Conservation (phyloP, 1,140 invertebrate genomes). For the Bombus waltoni region DNA sequence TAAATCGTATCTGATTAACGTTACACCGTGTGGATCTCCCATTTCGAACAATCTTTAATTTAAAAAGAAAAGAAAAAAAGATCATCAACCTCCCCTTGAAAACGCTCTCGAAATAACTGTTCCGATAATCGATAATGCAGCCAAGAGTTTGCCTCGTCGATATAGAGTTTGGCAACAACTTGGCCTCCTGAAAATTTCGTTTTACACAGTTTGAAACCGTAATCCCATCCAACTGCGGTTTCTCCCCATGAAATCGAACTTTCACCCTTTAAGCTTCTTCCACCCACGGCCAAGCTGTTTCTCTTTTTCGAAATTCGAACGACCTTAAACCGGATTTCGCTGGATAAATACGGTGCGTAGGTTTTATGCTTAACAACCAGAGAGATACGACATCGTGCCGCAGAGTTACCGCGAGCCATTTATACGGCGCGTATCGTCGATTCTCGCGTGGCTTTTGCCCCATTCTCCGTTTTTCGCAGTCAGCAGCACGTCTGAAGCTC, state of each 20-base stretch:
- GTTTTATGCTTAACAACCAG: too few species aligned
- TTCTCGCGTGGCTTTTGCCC: background rate
- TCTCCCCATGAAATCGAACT: background rate
- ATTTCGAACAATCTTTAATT: background rate
- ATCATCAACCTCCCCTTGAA: background rate
- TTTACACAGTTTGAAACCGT: too few species aligned
- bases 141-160: background rate
- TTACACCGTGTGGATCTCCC: background rate
- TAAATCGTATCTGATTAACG: background rate
- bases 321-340: background rate
- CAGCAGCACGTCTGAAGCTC: background rate
- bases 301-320: background rate
- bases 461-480: too few species aligned
- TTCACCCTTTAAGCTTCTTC: background rate
- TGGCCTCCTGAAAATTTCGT: slow-evolving; percentile 2
- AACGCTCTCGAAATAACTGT: background rate
- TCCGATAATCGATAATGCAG: background rate
- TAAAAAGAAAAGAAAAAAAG: background rate
- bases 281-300: background rate
- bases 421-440: slow-evolving; percentile 10
- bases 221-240: background rate
- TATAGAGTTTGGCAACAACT: background rate
- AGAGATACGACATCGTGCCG: too few species aligned
- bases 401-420: slow-evolving; percentile 22
- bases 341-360: background rate